Base-by-base conservation (phyloP, 2,113 vertebrate species). In the Passer domesticus region DNA sequence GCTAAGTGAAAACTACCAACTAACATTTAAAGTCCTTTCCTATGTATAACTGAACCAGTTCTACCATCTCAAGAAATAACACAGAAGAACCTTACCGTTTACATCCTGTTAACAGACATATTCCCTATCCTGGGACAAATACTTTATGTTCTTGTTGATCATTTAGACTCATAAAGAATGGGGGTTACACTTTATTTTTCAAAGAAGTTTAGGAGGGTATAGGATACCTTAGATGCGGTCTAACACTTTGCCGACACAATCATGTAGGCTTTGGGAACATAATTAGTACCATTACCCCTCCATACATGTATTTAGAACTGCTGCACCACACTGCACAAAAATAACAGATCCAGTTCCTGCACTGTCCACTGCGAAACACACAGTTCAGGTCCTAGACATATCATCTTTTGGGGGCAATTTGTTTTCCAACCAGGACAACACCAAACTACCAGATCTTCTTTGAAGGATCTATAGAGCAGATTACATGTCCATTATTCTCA, bases 371-470 rank as follows among this genome's bases (percentile, higher is more conserved):
- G 11, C 2, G 37, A 30, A 56, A 17, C 33, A 44, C 10, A 39
- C 0, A 50, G 8, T 28, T 47, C 41, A 13, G 33, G 11, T 46
- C 25, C 9, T 41, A 62, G 59, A 22, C 23, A 12, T 52, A 16
- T 31, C 33, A 56, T 13, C 11, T 92, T 79, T 82, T 39, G 33
- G 19, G 21, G 7, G 2, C 2, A 67, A 50, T 15, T 43, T 59
- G 0, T 63, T 72, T 59, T 78, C 37, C 28, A 68, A 2, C 4
- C 27, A 63, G 2, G 3, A 76, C 22, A 72, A 23, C n/a, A 85
- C 7, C 5, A 3, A 60, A 64, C 0, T 8, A 68, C 7, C 0
- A 0, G 9, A 53, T 49, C 14, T 67, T 55, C 52, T 80, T 58
- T 85, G 37, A 90, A 68, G 21, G 7, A 46, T 50, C 27, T 81